Evolutionary conservation across 2,113 vertebrate genomes (phyloP), one percentile per base, ranked within the genome.

Genomic region (Rhynchomys soricoides): DNA sequence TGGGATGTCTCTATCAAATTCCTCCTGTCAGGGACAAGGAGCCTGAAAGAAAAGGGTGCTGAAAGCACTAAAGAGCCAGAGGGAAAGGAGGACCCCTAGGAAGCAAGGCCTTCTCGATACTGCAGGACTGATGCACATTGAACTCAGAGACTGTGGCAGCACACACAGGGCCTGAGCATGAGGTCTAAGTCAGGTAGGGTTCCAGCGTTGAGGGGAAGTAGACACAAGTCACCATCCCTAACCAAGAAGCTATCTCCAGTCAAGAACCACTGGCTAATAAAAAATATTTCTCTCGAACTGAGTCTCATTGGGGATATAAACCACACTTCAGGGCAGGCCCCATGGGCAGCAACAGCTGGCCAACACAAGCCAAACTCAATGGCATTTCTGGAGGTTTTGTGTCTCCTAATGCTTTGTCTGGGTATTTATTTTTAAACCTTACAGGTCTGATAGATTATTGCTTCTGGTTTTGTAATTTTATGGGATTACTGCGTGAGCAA

Each of bases 21-120:
- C 37, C 10, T 26, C 3, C 1, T 1, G 9, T 6, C 21, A 82
- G 11, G 11, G 3, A 0, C 40, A 55, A 22, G 37, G 11, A 82
- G 15, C 21, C 22, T 21, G 40, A 11, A 15, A 57, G 52, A 82
- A 57, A 57, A 57, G 52, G 37, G 59, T 3, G n/a, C 37, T 40
- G 52, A 40, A 40, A 82, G 37, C 40, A 40, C 24, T 82, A 26
- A 59, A 26, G 55, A 40, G 52, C 37, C 52, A 82, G 37, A 82
- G 22, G 55, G 11, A 22, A 40, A 55, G 3, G 6, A 82, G 37
- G n/a, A 4, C 12, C 16, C 37, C 13, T 0, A 82, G 52, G 12
- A 57, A n/a, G 24, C 52, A 12, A 57, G 50, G 50, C 34, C 78
- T 57, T 57, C 4, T n/a, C n/a, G 78, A 59, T 26, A 40, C 79